These are phyloP conservation scores for Petrosia ficiformis DNA, from an alignment of 37 sponge, comb jelly and placozoan species.

Conservation along the genomic window DNA sequence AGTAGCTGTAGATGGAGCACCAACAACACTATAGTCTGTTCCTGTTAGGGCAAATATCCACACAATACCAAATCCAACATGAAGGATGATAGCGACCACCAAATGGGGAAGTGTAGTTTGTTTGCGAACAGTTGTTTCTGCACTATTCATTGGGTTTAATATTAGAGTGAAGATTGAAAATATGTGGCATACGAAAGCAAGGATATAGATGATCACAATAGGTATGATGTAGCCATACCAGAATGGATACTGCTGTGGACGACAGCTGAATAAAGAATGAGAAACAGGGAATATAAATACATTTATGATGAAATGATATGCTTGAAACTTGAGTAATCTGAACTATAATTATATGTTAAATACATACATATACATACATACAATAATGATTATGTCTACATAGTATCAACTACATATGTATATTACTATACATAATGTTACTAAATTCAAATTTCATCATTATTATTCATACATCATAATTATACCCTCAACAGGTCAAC, in stretches of 20 bases:
- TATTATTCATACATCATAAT: too few relatives aligned
- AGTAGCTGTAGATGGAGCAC: neutral
- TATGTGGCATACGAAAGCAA: neutral
- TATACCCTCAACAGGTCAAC: too few relatives aligned
- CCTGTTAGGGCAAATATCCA: constrained; percentile 3
- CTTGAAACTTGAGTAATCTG: too few relatives aligned
- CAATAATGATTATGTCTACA: too few relatives aligned
- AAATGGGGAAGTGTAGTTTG: neutral
- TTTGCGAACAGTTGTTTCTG: neutral
- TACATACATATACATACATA: too few relatives aligned
- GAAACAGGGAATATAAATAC: neutral
- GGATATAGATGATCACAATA: constrained; percentile 8
- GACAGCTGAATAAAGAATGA: constrained; percentile 21
- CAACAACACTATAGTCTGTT: neutral
- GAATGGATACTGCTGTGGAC: constrained; percentile 27
- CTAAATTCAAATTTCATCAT: too few relatives aligned
- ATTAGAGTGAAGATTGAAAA: neutral
- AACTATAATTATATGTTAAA: too few relatives aligned
- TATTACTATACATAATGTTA: too few relatives aligned
- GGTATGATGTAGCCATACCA: constrained; percentile 34
- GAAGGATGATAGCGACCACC: neutral
- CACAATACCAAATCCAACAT: neutral
- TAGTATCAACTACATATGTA: too few relatives aligned
- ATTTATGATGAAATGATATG: too few relatives aligned
- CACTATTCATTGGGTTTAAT: neutral